Evolutionary conservation across 2,113 vertebrate genomes (phyloP).

Genomic region (Heteronetta atricapilla): DNA sequence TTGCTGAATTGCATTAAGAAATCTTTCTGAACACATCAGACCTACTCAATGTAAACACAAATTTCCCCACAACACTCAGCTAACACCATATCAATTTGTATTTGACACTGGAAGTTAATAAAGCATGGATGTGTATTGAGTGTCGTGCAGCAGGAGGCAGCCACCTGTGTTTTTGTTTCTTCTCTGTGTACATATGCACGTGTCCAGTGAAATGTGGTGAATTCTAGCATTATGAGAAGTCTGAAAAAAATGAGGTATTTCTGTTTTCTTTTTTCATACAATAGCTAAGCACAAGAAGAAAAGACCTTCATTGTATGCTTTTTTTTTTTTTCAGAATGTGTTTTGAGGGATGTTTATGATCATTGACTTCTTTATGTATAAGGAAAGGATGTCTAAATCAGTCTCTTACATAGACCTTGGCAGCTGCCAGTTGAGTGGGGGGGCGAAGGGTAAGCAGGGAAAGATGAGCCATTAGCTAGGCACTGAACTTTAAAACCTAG

Average conservation of each 20-base stretch:
- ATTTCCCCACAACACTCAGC: neutral
- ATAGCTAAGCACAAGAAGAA: neutral
- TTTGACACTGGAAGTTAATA: neutral
- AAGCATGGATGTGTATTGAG: neutral
- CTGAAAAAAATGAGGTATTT: neutral
- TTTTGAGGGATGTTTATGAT: neutral
- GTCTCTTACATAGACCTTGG: neutral
- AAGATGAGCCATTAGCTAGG: neutral
- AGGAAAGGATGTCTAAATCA: neutral
- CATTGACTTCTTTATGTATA: neutral
- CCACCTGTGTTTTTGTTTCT: neutral
- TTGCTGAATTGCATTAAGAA: neutral
- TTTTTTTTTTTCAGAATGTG: neutral
- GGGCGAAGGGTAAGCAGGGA: neutral
- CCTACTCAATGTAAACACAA: neutral
- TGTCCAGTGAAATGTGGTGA: neutral
- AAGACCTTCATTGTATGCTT: neutral
- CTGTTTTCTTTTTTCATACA: neutral
- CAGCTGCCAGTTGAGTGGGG: neutral
- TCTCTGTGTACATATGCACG: neutral
- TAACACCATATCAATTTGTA: neutral
- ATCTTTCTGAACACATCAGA: slow-evolving; percentile 3
- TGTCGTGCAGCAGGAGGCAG: neutral
- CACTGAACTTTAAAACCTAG: neutral
- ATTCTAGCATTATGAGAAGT: neutral